Base-by-base conservation (phyloP, 2,888 invertebrate genomes). In the Copidosoma aretas region DNA sequence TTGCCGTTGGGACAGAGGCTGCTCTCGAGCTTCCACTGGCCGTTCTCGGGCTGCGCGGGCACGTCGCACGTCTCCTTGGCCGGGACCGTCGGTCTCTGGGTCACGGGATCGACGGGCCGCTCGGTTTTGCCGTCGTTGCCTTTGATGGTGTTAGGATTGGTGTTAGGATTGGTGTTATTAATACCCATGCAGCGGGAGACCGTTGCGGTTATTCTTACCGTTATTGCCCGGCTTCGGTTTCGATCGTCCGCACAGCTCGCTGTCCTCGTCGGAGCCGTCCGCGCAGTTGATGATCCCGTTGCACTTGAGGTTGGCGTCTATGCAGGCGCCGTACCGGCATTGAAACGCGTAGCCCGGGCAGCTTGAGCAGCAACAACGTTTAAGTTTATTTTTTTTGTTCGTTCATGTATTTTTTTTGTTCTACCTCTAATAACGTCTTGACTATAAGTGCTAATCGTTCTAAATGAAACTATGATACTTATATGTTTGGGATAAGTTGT, bases 291-390 rank as follows among this genome's bases (percentile, higher is more conserved):
- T 22, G n/a, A 72, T 67, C 0, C 80, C 80, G 69, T 85, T 78
- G 72, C 85, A 85, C 54, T 74, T 78, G 25, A 77, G 72, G 58
- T 79, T 75, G 2, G 75, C 73, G 59, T 84, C 81, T 39, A 85
- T 82, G 70, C 85, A 85, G 10, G 81, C 85, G 15, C 85, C 85
- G 68, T 85, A 85, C 1, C 73, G 57, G 69, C 85, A 85, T 22
- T 80, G 81, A 67, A 84, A 85, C 14, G 76, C 74, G 19, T 73
- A 75, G 4, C 75, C 54, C 0, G 78, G 75, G 69, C 85, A 85
- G 17, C 85, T 69, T n/a, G n/a, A n/a, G 49, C 15, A 17, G 12
- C 14, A 24, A 49, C 5, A 24, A 12, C 19, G 19, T 22, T 10
- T 8, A 15, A n/a, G n/a, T 19, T 10, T 32, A 21, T 32, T 54